Conservation (phyloP, 2,797 vertebrate genomes). For the Luscinia megarhynchos region DNA sequence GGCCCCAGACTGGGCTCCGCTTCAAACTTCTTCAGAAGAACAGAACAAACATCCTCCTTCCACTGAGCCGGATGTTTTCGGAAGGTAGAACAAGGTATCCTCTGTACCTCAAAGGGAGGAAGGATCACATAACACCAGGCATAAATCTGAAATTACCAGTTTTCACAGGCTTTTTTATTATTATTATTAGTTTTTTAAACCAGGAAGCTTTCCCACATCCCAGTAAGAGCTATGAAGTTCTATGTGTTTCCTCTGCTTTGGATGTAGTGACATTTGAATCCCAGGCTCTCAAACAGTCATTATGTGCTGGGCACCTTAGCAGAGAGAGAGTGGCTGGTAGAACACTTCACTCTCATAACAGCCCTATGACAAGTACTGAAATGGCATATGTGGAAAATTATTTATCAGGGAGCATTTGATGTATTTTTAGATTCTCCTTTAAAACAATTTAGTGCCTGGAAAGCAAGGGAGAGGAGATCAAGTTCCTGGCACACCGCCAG, state of each 20-base stretch:
- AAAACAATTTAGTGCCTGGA: neutral
- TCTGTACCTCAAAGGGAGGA: slow-evolving; percentile 61
- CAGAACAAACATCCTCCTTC: slow-evolving; percentile 66
- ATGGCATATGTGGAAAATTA: slow-evolving; percentile 8
- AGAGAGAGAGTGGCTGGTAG: neutral
- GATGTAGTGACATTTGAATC: neutral
- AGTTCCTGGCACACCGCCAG: neutral
- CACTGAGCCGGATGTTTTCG: slow-evolving; percentile 41
- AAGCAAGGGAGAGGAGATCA: neutral
- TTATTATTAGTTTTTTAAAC: slow-evolving; percentile 33
- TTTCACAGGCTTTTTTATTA: slow-evolving; percentile 9
- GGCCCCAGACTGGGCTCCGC: slow-evolving; percentile 30
- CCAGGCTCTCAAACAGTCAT: neutral
- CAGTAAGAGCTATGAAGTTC: neutral
- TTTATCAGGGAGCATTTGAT: slow-evolving; percentile 38
- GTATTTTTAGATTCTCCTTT: slow-evolving; percentile 43
- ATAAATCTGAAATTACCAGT: slow-evolving; percentile 22
- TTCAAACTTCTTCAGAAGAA: slow-evolving; percentile 59
- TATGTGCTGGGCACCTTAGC: neutral
- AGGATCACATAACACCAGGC: slow-evolving; percentile 54
- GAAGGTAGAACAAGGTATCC: slow-evolving; percentile 66
- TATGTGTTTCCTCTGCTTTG: slow-evolving; percentile 24
- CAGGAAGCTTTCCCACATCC: slow-evolving; percentile 36
- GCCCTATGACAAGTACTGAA: neutral
- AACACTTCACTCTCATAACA: neutral